Base-by-base conservation (phyloP, 2,888 invertebrate species). In the Lordiphosa fenestrarum region DNA sequence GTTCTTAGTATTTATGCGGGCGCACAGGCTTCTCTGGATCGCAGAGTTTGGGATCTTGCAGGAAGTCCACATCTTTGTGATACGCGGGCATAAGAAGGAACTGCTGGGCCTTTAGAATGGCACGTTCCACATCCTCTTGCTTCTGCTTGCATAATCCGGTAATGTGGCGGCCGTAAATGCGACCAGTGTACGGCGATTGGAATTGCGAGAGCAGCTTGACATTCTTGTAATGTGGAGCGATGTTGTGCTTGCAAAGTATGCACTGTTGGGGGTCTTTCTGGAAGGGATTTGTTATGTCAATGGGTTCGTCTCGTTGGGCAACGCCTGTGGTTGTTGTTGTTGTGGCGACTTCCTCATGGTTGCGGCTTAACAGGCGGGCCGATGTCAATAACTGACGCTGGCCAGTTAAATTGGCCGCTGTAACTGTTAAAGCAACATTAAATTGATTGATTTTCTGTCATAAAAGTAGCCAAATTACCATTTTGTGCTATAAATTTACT, bases 171-270 rank as follows among this genome's bases (percentile, higher is more conserved):
- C 96, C 96, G 87, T 98, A 99, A 64, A 98, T 93, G 69, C 94
- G 92, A 0, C 99, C 99, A 0, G 99, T 98, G 87, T 95, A 97
- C 0, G 96, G 94, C 33, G 98, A 99, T 85, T 98, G 95, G 89
- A 99, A 99, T 88, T 99, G 98, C 0, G 97, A 96, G 4, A 99
- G 90, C 3, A 99, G 89, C 74, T 96, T 93, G 0, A 94, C 93
- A 90, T 99, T 99, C 90, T 98, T 98, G 86, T 96, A 98, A 88
- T 96, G 92, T 0, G 96, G 94, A 0, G 91, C 91, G n/a, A 98
- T 93, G 33, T 94, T 92, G 61, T 94, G 88, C 89, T 94, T 93
- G 88, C 98, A 98, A 7, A 98, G 90, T 71, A 98, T 92, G 86
- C 98, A 98, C 68, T 91, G 89, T 19, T 90, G 90, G 60, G 90